phyloP scores from a whole-genome alignment of 2,888 invertebrate species.

The Serripes groenlandicus region DNA sequence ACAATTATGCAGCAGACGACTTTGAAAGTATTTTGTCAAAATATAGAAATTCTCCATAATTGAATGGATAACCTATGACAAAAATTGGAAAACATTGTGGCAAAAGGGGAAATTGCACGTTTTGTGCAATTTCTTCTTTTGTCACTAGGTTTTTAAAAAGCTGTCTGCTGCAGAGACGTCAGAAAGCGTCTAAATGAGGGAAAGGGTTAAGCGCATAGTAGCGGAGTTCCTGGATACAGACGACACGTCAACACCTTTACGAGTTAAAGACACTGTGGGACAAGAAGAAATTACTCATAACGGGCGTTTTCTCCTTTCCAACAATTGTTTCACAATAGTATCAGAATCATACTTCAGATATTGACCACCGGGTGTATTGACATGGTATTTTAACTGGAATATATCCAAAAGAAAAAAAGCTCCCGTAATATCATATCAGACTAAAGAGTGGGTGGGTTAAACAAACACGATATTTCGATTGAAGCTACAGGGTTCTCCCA shows the following conservation, averaged over 20 bases:
- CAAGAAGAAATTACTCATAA: background rate
- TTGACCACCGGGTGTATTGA: no score
- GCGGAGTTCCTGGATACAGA: no score
- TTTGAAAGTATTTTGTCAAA: background rate
- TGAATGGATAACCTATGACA: background rate
- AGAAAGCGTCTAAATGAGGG: background rate
- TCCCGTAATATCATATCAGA: no score
- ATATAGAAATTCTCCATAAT: background rate
- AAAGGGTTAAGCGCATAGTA: background rate
- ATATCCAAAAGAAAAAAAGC: no score
- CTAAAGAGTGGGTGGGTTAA: no score
- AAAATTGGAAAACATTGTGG: background rate
- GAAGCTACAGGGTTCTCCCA: no score
- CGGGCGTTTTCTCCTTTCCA: background rate
- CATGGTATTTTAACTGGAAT: no score
- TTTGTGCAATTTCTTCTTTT: background rate
- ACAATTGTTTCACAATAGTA: background rate
- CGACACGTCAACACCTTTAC: background rate
- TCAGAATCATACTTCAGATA: no score
- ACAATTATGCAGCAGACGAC: background rate
- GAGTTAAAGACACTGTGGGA: background rate
- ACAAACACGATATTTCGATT: no score
- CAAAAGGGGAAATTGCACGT: background rate
- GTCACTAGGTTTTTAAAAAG: background rate
- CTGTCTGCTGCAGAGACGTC: background rate